Evolutionary conservation across 2,113 vertebrate genomes (phyloP).

Genomic region (Microtus montanus): DNA sequence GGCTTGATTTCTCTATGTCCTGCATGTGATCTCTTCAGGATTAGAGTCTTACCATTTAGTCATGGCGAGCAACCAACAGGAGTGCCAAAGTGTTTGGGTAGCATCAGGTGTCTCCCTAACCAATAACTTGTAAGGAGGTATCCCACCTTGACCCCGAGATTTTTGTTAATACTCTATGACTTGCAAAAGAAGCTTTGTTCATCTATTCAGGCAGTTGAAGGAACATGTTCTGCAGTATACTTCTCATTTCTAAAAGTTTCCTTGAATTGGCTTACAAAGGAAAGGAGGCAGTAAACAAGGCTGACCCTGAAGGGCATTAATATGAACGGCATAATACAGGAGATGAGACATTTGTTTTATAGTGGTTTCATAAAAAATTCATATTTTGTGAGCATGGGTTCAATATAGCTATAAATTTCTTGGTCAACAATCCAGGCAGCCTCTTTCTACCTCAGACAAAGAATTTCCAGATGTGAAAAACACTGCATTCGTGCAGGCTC

Average conservation of each 20-base stretch:
- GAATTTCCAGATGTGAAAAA: background rate
- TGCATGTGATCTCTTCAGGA: background rate
- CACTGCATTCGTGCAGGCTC: fast-evolving
- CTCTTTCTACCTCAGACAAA: slow-evolving; percentile 9
- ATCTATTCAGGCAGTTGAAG: background rate
- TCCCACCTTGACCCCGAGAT: background rate
- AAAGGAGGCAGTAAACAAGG: slow-evolving; percentile 92
- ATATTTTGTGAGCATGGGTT: slow-evolving; percentile 74
- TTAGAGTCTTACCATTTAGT: background rate
- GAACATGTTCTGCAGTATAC: background rate
- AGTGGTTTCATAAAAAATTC: background rate
- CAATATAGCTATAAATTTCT: slow-evolving; percentile 67
- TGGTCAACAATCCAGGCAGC: slow-evolving; percentile 28
- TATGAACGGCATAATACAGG: background rate
- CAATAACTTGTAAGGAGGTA: background rate
- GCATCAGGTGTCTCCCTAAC: background rate
- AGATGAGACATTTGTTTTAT: slow-evolving; percentile 38
- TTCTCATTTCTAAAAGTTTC: slow-evolving; percentile 87
- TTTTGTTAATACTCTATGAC: background rate
- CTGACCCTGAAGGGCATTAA: slow-evolving; percentile 78
- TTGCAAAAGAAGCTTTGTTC: background rate
- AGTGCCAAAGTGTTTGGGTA: background rate
- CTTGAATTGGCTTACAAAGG: slow-evolving; percentile 91
- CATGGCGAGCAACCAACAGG: background rate
- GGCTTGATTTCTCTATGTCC: background rate